These are phyloP conservation scores for Acrocera orbiculus DNA, from an alignment of 2,888 invertebrate species.

Conservation along the genomic window DNA sequence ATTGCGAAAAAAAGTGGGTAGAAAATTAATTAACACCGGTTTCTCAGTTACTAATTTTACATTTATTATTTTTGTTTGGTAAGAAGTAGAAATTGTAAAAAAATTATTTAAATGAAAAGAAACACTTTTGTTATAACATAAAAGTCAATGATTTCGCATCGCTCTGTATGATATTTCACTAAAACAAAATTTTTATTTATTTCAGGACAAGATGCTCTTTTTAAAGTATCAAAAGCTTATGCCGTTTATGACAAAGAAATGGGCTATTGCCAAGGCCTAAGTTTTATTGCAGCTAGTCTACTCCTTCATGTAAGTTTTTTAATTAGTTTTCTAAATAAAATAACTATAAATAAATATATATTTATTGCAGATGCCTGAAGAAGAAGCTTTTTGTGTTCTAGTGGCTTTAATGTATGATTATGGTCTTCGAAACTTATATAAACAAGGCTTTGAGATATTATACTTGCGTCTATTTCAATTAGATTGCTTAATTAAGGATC, in stretches of 20 bases:
- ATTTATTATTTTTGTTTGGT: no score
- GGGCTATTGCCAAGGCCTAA: constrained; percentile 97
- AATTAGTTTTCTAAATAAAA: not conserved
- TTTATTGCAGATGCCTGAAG: constrained; percentile 85
- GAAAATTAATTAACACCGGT: no score
- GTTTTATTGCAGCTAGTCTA: constrained; percentile 91
- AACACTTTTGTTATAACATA: no score
- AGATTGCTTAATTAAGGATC: constrained; percentile 74
- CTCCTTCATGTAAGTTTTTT: constrained; percentile 65
- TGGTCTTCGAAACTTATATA: constrained; percentile 82
- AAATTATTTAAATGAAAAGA: no score
- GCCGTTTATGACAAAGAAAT: constrained; percentile 95
- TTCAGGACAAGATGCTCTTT: constrained; percentile 85
- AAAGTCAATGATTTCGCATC: no score
- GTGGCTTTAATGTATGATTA: constrained; percentile 97
- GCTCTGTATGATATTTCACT: no score
- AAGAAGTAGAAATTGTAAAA: no score
- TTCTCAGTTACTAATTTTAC: no score
- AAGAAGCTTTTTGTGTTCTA: constrained; percentile 94
- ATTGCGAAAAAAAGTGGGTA: no score
- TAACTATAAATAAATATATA: not conserved
- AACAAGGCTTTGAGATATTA: constrained; percentile 90
- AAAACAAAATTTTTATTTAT: not conserved
- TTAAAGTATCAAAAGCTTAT: constrained; percentile 92
- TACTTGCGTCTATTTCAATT: constrained; percentile 90